These are phyloP conservation scores for Hesperophylax magnus DNA, from an alignment of 1,140 invertebrate genomes.

Conservation along the genomic window DNA sequence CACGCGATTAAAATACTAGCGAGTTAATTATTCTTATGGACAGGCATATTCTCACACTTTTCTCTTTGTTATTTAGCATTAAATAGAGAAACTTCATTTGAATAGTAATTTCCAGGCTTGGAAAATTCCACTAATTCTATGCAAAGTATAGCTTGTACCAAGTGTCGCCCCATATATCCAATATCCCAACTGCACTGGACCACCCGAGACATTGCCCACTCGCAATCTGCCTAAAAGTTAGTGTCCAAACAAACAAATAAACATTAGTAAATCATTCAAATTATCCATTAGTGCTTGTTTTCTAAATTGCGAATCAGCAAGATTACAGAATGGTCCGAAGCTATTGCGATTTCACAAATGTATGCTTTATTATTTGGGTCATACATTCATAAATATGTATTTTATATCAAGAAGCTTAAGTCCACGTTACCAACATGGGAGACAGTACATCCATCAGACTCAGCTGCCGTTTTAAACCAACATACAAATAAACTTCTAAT, in stretches of 20 bases:
- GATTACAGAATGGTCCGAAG: constrained; percentile 49
- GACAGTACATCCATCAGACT: constrained; percentile 22
- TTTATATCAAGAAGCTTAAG: constrained; percentile 43
- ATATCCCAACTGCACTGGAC: constrained; percentile 50
- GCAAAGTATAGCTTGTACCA: constrained; percentile 89
- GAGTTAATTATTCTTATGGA: constrained; percentile 37
- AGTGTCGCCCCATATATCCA: constrained; percentile 50
- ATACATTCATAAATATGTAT: constrained; percentile 37
- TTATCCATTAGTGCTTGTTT: background rate
- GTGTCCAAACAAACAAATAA: constrained; percentile 6
- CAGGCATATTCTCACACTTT: constrained; percentile 40
- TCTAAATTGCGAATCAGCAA: constrained; percentile 43
- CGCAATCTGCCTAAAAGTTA: constrained; percentile 30
- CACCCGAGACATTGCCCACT: constrained; percentile 42
- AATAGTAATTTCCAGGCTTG: constrained; percentile 72
- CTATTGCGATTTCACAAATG: constrained; percentile 34
- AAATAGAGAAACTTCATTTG: constrained; percentile 43
- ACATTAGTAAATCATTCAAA: constrained; percentile 17
- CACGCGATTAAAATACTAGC: constrained; percentile 36
- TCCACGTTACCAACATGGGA: constrained; percentile 31
- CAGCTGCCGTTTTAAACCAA: constrained; percentile 1
- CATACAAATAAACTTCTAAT: constrained; percentile 15
- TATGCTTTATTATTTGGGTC: constrained; percentile 29
- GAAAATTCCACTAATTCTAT: constrained; percentile 91
- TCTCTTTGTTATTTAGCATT: constrained; percentile 45